Base-by-base conservation (phyloP, 2,888 invertebrate species). In the Nemurella pictetii region DNA sequence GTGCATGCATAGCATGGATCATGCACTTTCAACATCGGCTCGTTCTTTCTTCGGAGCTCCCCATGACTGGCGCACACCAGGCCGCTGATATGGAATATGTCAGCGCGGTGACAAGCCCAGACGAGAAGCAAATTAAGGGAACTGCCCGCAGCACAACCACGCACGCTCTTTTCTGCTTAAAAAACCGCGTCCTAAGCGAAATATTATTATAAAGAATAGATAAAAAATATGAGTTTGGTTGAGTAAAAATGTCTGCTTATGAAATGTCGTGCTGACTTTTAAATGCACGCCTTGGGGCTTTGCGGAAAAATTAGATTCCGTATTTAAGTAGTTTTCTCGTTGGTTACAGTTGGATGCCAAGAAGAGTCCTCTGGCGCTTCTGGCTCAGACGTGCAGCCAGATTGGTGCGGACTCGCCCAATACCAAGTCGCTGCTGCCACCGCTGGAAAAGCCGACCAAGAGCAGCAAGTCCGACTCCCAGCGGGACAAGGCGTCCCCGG, bases 331-430 rank as follows among this genome's bases (percentile, higher is more conserved):
- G 30, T 88, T 88, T 87, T 87, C 87, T 88, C 90, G 92, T 90
- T 92, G 91, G 90, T 95, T 95, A 87, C 95, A 98, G 98, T 93
- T 98, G 94, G 98, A 98, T 92, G 97, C 98, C 87, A 98, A 98
- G 93, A 98, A 98, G 92, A 98, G 98, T 92, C 99, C 99, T 26
- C 92, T 99, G 90, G 98, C 98, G 82, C 92, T 99, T 86, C 92
- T 99, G 88, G 98, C 98, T 84, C 98, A 98, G 91, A 99, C 99
- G 84, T 99, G 99, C 93, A 98, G 98, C 90, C 98, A 98, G 89
- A 99, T 99, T 89, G 99, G 98, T 87, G 95, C 96, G 4, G 98
- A 98, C 91, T 93, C 95, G 30, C 95, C 96, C 83, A 89, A 91
- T 81, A 95, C 95, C 90, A 94, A 95, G 84, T 95, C 95, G 89